Conservation (phyloP, 2,888 invertebrate genomes). For the Pyrocoelia pectoralis region DNA sequence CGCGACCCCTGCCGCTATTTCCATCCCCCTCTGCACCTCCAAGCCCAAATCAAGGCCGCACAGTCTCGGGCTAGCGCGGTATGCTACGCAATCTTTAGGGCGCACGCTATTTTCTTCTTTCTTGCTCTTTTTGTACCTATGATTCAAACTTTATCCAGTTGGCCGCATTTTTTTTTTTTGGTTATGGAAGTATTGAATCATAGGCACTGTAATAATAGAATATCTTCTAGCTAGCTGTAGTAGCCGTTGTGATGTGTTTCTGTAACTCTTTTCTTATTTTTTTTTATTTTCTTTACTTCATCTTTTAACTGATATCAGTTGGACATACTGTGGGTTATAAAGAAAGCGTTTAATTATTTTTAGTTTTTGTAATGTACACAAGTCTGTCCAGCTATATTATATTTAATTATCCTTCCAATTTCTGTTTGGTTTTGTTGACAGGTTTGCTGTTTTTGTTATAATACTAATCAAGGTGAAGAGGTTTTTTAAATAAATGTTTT, state of each 20-base stretch:
- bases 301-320: background rate
- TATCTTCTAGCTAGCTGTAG: constrained; percentile 34
- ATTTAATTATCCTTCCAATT: constrained; percentile 29
- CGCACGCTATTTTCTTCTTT: constrained; percentile 60
- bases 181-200: constrained; percentile 22
- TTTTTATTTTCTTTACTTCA: constrained; percentile 14
- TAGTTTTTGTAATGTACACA: background rate
- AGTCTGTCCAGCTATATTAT: constrained; percentile 4
- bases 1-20: constrained; percentile 99
- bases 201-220: constrained; percentile 29
- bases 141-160: constrained; percentile 39
- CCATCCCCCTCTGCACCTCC: constrained; percentile 99
- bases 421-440: constrained; percentile 9
- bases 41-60: constrained; percentile 98
- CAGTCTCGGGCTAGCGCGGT: constrained; percentile 92
- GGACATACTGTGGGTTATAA: background rate
- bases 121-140: constrained; percentile 61
- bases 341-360: background rate
- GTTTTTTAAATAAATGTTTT: constrained; percentile 25
- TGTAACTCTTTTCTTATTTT: constrained; percentile 18
- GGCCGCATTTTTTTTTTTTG: too few relatives aligned
- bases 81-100: constrained; percentile 73
- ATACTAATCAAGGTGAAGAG: constrained; percentile 21
- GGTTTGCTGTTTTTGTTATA: constrained; percentile 32
- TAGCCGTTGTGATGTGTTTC: constrained; percentile 35